Evolutionary conservation across 2,113 vertebrate species (phyloP).

Genomic region (Plotosus lineatus): DNA sequence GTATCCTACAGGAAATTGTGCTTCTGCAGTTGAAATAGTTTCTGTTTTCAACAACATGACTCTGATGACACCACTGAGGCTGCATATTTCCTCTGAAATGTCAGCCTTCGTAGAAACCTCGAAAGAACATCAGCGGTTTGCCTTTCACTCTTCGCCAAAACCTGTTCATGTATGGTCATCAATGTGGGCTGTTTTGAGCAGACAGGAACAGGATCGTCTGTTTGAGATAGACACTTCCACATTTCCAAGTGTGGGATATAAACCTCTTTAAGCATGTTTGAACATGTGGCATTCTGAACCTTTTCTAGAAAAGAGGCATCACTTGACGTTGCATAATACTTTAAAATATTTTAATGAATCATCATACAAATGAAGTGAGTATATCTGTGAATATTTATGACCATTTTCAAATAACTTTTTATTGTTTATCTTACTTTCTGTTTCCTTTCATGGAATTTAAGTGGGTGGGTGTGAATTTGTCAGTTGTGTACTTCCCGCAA

Average conservation of each 20-base stretch:
- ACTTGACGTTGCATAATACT: not conserved
- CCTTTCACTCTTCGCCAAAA: not conserved
- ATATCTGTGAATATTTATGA: not conserved
- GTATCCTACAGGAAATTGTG: not conserved
- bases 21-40: not conserved
- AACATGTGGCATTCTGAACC: not conserved
- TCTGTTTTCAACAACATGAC: not conserved
- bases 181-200: not conserved
- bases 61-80: not conserved
- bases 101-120: not conserved
- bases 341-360: not conserved
- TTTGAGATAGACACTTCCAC: not conserved
- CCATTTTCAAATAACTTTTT: not conserved
- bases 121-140: not conserved
- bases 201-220: not conserved
- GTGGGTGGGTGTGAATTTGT: not conserved
- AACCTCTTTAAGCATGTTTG: conserved; percentile 10
- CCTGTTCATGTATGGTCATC: conserved; percentile 4
- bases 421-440: too few species aligned
- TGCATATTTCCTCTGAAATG: not conserved
- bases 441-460: not conserved
- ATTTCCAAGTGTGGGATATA: not conserved
- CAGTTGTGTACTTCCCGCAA: not conserved
- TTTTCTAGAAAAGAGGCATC: not conserved
- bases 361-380: not conserved